Evolutionary conservation across 2,888 invertebrate species (phyloP).

Genomic region (Polydrusus pterygomalis): DNA sequence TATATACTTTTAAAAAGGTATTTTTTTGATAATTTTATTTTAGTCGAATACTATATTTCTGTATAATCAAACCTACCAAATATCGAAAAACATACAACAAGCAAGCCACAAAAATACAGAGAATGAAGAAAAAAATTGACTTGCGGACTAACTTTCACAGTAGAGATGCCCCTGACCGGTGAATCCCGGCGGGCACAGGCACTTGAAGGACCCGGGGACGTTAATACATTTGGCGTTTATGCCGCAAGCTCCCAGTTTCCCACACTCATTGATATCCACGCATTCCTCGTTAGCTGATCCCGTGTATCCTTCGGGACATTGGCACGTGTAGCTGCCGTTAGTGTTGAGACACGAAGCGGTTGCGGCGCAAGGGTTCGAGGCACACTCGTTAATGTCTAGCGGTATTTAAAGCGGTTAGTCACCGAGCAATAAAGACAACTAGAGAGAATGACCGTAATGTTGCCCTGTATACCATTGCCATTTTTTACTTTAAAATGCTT

Average conservation of each 20-base stretch:
- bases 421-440: background rate
- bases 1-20: too few relatives aligned
- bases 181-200: conserved; percentile 85
- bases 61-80: conserved; percentile 16
- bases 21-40: too few relatives aligned
- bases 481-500: too few relatives aligned
- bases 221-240: conserved; percentile 87
- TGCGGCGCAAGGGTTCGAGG: conserved; percentile 79
- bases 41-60: background rate
- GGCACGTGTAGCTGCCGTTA: conserved; percentile 84
- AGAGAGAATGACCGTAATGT: too few relatives aligned
- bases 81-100: background rate
- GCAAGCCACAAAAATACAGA: conserved; percentile 15
- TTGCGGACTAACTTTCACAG: conserved; percentile 82
- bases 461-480: too few relatives aligned
- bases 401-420: conserved; percentile 14
- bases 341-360: conserved; percentile 84
- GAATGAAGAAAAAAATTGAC: conserved; percentile 7
- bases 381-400: conserved; percentile 85
- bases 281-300: conserved; percentile 77
- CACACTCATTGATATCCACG: conserved; percentile 84
- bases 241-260: conserved; percentile 80
- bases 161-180: conserved; percentile 83
- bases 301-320: conserved; percentile 82
- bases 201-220: conserved; percentile 86